Conservation (phyloP, 2,888 invertebrate genomes). For the Conistra vaccinii region DNA sequence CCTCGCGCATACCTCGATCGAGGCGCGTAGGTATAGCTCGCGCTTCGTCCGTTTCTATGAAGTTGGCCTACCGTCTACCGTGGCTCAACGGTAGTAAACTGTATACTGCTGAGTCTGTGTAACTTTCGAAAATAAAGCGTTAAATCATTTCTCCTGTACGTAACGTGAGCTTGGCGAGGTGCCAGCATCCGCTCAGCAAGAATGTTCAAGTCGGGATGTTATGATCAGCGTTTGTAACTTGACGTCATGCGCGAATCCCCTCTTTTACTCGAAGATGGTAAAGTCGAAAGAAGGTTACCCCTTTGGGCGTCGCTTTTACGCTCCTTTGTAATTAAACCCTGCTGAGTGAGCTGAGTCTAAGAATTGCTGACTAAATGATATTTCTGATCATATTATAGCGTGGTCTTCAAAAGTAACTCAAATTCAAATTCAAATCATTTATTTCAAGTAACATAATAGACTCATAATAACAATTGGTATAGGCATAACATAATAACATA, state of each 20-base stretch:
- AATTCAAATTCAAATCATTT: too few relatives aligned
- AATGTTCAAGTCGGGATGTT: slow-evolving; percentile 63
- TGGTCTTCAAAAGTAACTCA: background rate
- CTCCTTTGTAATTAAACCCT: background rate
- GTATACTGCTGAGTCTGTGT: slow-evolving; percentile 40
- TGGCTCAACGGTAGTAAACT: slow-evolving; percentile 34
- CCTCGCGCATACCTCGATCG: too few relatives aligned
- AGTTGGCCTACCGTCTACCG: too few relatives aligned
- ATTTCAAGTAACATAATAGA: too few relatives aligned
- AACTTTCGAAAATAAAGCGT: slow-evolving; percentile 66
- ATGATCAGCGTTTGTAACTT: slow-evolving; percentile 55
- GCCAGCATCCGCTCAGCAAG: slow-evolving; percentile 66
- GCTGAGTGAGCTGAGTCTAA: background rate
- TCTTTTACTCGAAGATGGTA: slow-evolving; percentile 2
- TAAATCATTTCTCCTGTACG: slow-evolving; percentile 63
- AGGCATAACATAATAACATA: too few relatives aligned
- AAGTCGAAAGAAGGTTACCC: background rate
- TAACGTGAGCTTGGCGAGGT: slow-evolving; percentile 56
- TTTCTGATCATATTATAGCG: background rate
- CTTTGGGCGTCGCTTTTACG: background rate
- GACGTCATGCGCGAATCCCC: slow-evolving; percentile 53
- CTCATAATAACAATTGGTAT: too few relatives aligned
- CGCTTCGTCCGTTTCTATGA: too few relatives aligned
- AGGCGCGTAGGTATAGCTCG: too few relatives aligned
- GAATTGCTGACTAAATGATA: background rate